Evolutionary conservation across 2,113 vertebrate species (phyloP), one percentile per base, ranked within the genome.

Genomic region (Aptenodytes forsteri): DNA sequence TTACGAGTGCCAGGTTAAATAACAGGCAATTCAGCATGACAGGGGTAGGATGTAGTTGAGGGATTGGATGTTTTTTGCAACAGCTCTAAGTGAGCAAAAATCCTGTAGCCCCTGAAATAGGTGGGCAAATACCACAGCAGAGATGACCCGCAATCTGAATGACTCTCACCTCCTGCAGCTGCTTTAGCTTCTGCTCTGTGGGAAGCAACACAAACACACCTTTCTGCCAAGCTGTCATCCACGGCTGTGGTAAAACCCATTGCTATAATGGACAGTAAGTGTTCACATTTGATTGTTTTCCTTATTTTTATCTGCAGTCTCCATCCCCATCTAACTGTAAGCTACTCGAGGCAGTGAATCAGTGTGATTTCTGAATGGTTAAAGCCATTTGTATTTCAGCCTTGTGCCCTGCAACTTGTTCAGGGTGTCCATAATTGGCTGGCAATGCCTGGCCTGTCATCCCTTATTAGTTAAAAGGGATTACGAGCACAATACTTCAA

Each of bases 81-180:
- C 38, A 61, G 5, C 9, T 76, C 7, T 67, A 83, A 85, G 26
- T 10, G 11, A 83, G 5, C 9, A 55, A 16, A 92, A 93, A 64
- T 62, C 5, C 61, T 73, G 14, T 13, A 65, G 27, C 3, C 9
- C 8, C 11, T 91, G 62, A 75, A 84, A 80, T 26, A 73, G 19
- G 20, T 6, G 58, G 46, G 13, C 15, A 70, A 85, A 65, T 38
- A 30, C 4, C 17, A 3, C 0, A 0, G 16, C 44, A 77, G 66
- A 94, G 18, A 11, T 81, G 46, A 71, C 27, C 16, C 1, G 1
- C n/a, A 56, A 2, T 75, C 36, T 70, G 76, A 89, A 42, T 14
- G 34, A 14, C 18, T 73, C 16, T 84, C 16, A 34, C 27, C 40
- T 94, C 27, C 56, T 62, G 32, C 38, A 84, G 32, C 49, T 3